A percentile compares a stretch with the other conserved stretches of the same genome.
These are phyloP conservation scores for Oncorhynchus tshawytscha DNA, from an alignment of 2,113 vertebrate genomes.

Conservation along the genomic window DNA sequence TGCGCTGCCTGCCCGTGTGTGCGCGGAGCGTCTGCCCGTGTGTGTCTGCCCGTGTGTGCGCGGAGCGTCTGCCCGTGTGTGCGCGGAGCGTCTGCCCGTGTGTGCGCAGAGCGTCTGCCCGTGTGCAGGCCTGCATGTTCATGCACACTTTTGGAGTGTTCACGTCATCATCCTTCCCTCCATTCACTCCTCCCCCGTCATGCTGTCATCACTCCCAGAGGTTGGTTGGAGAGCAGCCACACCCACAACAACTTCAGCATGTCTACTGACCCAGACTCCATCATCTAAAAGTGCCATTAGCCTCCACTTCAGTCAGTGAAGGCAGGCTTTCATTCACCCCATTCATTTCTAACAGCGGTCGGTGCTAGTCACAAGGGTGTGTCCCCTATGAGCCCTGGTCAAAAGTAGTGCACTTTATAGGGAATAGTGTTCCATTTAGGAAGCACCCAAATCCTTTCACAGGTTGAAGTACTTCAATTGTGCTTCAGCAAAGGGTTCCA, in stretches of 20 bases:
- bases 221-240: neutral
- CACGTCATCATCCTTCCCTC: neutral
- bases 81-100: neutral
- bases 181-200: neutral
- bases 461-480: no score
- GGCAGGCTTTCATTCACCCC: neutral
- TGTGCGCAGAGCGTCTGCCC: no score
- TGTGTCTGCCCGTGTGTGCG: no score
- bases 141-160: neutral
- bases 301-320: neutral
- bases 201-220: neutral
- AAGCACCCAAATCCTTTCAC: neutral
- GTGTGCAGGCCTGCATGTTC: neutral
- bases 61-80: neutral
- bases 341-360: neutral
- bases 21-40: no score
- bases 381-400: no score
- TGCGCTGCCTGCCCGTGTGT: no score
- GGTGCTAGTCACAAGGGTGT: no score
- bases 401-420: no score
- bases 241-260: neutral
- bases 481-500: neutral
- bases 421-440: no score
- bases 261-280: neutral
- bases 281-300: neutral